These are phyloP conservation scores for Campylomormyrus numenius DNA, from an alignment of 2,113 vertebrate species.

Conservation along the genomic window DNA sequence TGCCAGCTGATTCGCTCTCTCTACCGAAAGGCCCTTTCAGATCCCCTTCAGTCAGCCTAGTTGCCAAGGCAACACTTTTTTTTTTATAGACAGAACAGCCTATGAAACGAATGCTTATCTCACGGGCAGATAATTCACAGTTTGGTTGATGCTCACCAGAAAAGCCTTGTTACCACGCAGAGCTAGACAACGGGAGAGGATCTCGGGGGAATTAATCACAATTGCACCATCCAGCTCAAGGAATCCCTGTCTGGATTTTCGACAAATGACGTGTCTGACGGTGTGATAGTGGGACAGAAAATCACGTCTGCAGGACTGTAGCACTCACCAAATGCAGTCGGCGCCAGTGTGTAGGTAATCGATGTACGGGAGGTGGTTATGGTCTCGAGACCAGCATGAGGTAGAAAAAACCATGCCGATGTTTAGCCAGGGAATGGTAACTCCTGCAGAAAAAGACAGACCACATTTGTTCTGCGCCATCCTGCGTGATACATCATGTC, in stretches of 20 bases:
- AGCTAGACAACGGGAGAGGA: background rate
- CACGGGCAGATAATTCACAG: constrained; percentile 3
- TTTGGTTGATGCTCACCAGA: background rate
- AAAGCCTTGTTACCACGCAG: background rate
- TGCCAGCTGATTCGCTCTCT: background rate
- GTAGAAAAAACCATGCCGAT: constrained; percentile 95
- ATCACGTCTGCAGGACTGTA: background rate
- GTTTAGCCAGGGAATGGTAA: constrained; percentile 89
- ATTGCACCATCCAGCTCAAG: background rate
- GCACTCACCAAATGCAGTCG: constrained; percentile 85
- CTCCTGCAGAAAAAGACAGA: constrained; percentile 57
- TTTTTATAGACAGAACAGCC: background rate
- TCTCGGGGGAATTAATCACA: background rate
- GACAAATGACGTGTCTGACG: background rate
- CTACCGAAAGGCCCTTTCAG: background rate
- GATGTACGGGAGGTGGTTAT: constrained; percentile 88
- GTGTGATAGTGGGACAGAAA: background rate
- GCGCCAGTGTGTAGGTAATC: constrained; percentile 95
- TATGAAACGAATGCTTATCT: background rate
- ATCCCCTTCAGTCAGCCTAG: background rate
- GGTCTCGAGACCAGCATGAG: constrained; percentile 91
- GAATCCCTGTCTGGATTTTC: background rate
- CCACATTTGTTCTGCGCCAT: background rate
- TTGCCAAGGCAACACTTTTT: constrained; percentile 4
- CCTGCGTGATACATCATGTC: background rate